Evolutionary conservation across 2,113 vertebrate genomes (phyloP), one percentile per base, ranked within the genome.

Genomic region (Lonchura striata): DNA sequence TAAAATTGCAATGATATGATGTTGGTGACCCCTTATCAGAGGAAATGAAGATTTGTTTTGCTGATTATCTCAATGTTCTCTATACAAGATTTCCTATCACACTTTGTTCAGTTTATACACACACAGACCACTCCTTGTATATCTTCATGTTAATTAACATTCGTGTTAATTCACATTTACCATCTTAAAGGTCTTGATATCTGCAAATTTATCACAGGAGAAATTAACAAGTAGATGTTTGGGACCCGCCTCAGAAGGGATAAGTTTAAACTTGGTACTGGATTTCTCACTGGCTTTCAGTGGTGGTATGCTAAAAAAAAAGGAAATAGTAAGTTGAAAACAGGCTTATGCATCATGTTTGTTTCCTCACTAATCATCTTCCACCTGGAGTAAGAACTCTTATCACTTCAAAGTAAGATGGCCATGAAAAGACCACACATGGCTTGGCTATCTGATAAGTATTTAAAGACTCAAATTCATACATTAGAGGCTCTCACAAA

Each of bases 171-270:
- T 46, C 87, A 98, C 98, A 0, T 98, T 94, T 31, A 98, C 49
- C 27, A 69, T 69, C 76, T 98, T 93, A 94, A 98, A 98, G 41
- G 97, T 96, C 86, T 98, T 98, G 96, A 98, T 88, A 2, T 97
- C 92, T 12, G 94, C 68, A 79, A 98, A 98, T 46, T 94, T 97
- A 87, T 98, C 92, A 64, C 98, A 98, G 93, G 95, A 98, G 91
- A 98, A 98, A 88, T 98, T 96, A 13, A 97, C 89, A 1, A 98
- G 66, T 24, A 98, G 96, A 87, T 98, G 97, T 64, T 97, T 98
- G 81, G 78, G 91, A 54, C 98, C 98, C 0, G 65, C 94, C 80
- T 97, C 88, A 37, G 82, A 97, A 85, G 98, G 98, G 35, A 14
- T 63, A 81, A 98, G 83, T 88, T 97, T 95, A 44, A 98, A 95